Percentiles rank a stretch among this genome's conserved stretches.
Conservation (phyloP, 2,888 invertebrate species). For the Platypus cylindrus region DNA sequence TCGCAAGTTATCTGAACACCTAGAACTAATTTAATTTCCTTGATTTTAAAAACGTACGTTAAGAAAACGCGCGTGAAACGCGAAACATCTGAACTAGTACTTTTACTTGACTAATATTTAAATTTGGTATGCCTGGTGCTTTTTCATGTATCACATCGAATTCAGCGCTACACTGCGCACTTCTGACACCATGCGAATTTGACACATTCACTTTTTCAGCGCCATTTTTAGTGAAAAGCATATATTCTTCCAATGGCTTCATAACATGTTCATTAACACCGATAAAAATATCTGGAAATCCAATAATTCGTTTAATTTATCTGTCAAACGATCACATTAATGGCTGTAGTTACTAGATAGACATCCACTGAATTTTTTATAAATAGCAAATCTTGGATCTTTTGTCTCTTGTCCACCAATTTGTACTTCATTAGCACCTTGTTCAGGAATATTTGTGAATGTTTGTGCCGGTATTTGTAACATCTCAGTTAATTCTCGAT, state of each 20-base stretch:
- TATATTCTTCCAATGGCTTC: constrained; percentile 84
- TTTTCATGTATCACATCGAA: constrained; percentile 53
- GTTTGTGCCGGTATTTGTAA: constrained; percentile 56
- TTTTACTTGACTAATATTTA: constrained; percentile 46
- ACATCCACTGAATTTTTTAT: constrained; percentile 80
- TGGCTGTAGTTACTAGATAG: constrained; percentile 58
- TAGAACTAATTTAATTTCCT: too few species aligned
- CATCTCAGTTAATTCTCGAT: constrained; percentile 60
- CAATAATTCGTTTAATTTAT: neutral
- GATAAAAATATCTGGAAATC: constrained; percentile 61
- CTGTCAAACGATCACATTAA: neutral
- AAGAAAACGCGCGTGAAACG: too few species aligned
- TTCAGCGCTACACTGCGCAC: constrained; percentile 72
- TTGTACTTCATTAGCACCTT: constrained; percentile 70
- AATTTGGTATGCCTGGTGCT: constrained; percentile 41
- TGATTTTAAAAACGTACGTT: too few species aligned
- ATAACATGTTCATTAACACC: constrained; percentile 77
- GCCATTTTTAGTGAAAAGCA: constrained; percentile 77
- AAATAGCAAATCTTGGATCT: constrained; percentile 68
- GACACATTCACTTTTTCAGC: constrained; percentile 78
- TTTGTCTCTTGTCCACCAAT: constrained; percentile 78
- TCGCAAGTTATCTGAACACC: too few species aligned
- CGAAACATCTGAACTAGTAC: too few species aligned
- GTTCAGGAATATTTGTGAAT: constrained; percentile 52
- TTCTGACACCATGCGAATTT: constrained; percentile 72